Evolutionary conservation across 2,888 invertebrate species (phyloP), one percentile per base, ranked within the genome.

Genomic region (Nomada fabriciana): DNA sequence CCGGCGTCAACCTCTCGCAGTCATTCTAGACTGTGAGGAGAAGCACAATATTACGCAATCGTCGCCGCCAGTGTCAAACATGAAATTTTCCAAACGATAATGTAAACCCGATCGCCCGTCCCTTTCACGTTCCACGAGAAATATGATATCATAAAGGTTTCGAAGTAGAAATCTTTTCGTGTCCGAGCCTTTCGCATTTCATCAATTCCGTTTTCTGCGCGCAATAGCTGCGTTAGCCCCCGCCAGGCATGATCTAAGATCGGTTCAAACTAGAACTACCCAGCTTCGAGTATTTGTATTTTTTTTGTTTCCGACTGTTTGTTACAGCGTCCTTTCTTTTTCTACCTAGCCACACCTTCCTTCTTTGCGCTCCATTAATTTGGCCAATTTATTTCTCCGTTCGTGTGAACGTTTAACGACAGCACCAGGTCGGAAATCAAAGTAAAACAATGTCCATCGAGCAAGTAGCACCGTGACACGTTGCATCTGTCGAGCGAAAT

Each of bases 181-280:
- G 61, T 43, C 23, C 18, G 13, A 64, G 55, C 80, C 85, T 36
- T 36, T 36, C 36, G 36, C 36, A 36, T 36, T 36, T 36, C 36
- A 7, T 7, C 36, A 36, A 36, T 7, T 36, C 36, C 0, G 7
- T 36, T 36, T 36, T 36, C 36, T 36, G 36, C 7, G 36, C 7
- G 36, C 36, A 36, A 5, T 36, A 36, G 36, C 36, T 36, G 36
- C 36, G 36, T 36, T 0, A 36, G 36, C 7, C 36, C 36, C 36
- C 36, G 36, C 36, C 36, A 36, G 36, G 36, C 36, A 36, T 86
- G 85, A 82, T 82, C 36, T 80, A 23, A 59, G 23, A 78, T 70
- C 13, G 23, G 36, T 20, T 78, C 47, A 15, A 47, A 61, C 23
- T 18, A 53, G 25, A 64, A 20, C 13, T 0, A 50, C 18, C 5